Evolutionary conservation across 2,888 invertebrate genomes (phyloP).

Genomic region (Leucophenga maculata): DNA sequence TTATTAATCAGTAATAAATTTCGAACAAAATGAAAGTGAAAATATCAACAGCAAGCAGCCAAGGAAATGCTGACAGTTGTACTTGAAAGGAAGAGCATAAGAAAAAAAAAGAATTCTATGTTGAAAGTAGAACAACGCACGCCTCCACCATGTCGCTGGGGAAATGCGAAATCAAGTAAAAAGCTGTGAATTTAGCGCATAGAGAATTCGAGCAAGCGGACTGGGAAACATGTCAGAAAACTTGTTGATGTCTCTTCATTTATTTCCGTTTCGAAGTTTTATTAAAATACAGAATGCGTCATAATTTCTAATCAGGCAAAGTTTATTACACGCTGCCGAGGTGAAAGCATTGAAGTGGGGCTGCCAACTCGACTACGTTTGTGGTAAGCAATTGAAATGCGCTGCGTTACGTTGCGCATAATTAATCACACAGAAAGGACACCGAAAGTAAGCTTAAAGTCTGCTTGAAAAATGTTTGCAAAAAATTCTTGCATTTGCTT

Average conservation of each 20-base stretch:
- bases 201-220: background rate
- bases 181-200: background rate
- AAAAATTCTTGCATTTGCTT: no score
- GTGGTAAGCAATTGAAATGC: background rate
- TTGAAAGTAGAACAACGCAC: no score
- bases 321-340: constrained; percentile 25
- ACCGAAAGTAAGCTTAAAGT: no score
- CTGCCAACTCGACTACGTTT: constrained; percentile 28
- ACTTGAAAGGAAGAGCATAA: background rate
- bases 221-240: constrained; percentile 8
- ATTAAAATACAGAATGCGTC: constrained; percentile 39
- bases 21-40: constrained; percentile 21
- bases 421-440: background rate
- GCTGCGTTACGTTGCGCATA: constrained; percentile 15
- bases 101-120: background rate
- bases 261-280: constrained; percentile 13
- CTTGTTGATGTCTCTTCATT: constrained; percentile 22
- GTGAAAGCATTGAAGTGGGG: constrained; percentile 13
- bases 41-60: constrained; percentile 7
- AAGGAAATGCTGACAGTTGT: no score
- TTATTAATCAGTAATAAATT: constrained; percentile 58
- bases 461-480: no score
- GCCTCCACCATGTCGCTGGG: no score
- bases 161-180: no score
- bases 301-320: constrained; percentile 48